Conservation (phyloP, 2,797 vertebrate species). For the Crenichthys baileyi region DNA sequence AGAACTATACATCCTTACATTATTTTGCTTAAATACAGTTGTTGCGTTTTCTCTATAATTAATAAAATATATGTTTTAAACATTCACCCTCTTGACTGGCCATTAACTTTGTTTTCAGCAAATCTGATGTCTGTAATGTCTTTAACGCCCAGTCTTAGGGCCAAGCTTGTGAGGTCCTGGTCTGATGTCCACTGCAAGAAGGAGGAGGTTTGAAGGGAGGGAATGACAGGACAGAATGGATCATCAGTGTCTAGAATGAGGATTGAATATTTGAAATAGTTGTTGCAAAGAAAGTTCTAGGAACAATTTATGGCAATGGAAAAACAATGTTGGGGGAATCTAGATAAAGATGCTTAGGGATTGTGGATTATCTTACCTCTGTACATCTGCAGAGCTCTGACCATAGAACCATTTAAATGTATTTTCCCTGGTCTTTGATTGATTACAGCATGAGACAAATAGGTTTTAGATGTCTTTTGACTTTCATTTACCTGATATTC, state of each 20-base stretch:
- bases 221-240: not conserved
- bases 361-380: not conserved
- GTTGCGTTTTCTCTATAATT: not conserved
- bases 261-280: not conserved
- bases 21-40: not conserved
- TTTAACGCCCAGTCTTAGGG: slow-evolving; percentile 86
- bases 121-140: slow-evolving; percentile 92
- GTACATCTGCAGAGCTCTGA: not conserved
- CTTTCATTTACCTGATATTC: too few species aligned
- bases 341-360: not conserved
- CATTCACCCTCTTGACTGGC: slow-evolving; percentile 94
- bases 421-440: not conserved
- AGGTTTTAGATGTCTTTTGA: not conserved
- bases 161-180: slow-evolving; percentile 86
- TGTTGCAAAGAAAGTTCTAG: not conserved
- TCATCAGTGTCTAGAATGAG: not conserved
- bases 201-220: slow-evolving; percentile 2
- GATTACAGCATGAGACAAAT: not conserved
- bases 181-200: slow-evolving; percentile 92
- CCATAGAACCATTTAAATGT: not conserved
- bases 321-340: not conserved
- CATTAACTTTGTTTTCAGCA: slow-evolving; percentile 92
- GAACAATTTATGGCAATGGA: not conserved
- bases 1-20: not conserved
- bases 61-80: not conserved